Percentiles rank a stretch among this genome's conserved stretches.
Evolutionary conservation across 2,888 invertebrate genomes (phyloP).

Genomic region (Physocephala rufipes): DNA sequence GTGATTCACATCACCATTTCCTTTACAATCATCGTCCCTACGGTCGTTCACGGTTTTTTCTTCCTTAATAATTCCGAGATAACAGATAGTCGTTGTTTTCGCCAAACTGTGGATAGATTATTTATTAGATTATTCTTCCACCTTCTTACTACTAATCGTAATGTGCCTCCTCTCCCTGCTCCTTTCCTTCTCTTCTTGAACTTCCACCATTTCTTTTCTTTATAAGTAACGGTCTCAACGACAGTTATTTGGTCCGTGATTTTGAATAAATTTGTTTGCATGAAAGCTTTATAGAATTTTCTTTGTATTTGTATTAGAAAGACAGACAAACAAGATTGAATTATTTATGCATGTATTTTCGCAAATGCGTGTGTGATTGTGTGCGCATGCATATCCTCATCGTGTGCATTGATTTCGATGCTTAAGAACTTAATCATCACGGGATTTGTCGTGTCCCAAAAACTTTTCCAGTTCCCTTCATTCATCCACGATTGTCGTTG

Average conservation of each 20-base stretch:
- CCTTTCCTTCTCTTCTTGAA: neutral
- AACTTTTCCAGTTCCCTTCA: constrained; percentile 8
- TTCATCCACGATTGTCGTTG: neutral
- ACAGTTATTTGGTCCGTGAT: neutral
- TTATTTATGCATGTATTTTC: neutral
- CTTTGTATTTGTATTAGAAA: no score
- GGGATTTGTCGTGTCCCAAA: constrained; percentile 38
- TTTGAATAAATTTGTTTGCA: neutral
- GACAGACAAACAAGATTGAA: no score
- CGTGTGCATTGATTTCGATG: constrained; percentile 62
- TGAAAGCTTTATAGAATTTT: no score
- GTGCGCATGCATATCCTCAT: neutral
- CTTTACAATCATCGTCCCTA: no score
- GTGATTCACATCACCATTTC: no score
- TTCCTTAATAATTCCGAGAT: neutral
- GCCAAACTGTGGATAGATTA: neutral
- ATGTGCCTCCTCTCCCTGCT: neutral
- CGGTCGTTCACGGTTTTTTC: neutral
- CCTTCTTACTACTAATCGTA: no score
- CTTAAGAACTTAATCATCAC: constrained; percentile 59
- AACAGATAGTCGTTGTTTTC: neutral
- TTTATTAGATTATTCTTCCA: neutral
- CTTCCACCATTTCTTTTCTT: no score
- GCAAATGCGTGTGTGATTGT: neutral
- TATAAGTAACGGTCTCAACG: neutral